phyloP scores from a whole-genome alignment of 2,797 vertebrate genomes.

The Parambassis ranga region DNA sequence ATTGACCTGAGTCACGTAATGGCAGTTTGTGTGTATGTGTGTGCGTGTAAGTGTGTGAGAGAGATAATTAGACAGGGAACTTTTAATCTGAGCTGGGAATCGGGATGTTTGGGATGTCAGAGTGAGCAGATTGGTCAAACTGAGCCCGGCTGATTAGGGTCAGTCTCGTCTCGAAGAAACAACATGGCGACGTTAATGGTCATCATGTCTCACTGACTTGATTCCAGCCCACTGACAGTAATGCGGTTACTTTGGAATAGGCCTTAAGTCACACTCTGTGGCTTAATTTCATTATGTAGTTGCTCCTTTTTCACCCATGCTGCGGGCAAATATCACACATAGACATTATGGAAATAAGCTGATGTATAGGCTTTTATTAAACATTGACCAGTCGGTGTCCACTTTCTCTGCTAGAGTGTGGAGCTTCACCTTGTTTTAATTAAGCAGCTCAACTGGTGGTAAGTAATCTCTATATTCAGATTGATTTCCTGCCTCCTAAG shows the following conservation, averaged over 20 bases:
- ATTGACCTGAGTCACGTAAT: constrained; percentile 54
- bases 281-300: not conserved
- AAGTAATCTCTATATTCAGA: not conserved
- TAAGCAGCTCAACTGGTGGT: not conserved
- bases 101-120: constrained; percentile 21
- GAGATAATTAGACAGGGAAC: constrained; percentile 31
- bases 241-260: not conserved
- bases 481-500: not conserved
- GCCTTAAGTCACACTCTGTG: not conserved
- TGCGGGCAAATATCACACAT: not conserved
- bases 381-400: not conserved
- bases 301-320: not conserved
- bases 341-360: not conserved
- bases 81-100: constrained; percentile 17
- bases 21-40: constrained; percentile 9
- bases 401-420: not conserved
- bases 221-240: constrained; percentile 1
- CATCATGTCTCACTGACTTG: constrained; percentile 1
- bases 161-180: constrained; percentile 22
- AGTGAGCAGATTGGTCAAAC: constrained; percentile 31
- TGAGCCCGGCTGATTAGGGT: constrained; percentile 36
- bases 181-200: constrained; percentile 3
- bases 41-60: not conserved
- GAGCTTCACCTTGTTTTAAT: not conserved
- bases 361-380: constrained; percentile 1